Evolutionary conservation across 2,797 vertebrate genomes (phyloP), one percentile per base, ranked within the genome.

Genomic region (Cryptoprocta ferox): DNA sequence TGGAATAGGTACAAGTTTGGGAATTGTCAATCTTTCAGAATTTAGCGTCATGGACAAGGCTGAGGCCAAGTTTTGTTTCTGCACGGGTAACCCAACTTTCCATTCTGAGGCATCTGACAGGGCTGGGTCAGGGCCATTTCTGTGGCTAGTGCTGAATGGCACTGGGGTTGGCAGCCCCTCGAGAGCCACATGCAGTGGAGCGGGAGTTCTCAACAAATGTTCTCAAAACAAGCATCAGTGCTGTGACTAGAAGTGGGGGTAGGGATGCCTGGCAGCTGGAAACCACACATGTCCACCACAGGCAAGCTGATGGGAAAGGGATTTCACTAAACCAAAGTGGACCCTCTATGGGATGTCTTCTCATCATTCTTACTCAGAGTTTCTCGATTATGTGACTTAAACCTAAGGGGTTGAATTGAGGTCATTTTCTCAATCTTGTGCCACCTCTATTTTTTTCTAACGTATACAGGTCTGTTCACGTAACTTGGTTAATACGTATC

Each of bases 71-170:
- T 70, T 37, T 12, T 48, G 21, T 56, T 78, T 86, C 53, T 21
- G 26, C 68, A 50, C 0, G 13, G 18, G 68, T 19, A 66, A 79
- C 32, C 63, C 10, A 39, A 68, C 80, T 48, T 86, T 93, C 48
- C 91, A 0, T 73, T 56, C 48, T 15, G 39, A 81, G 68, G 56
- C 48, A 61, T 30, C 8, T 7, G 2, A 26, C 26, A 0, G 28
- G 66, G 37, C 71, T 92, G 84, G 71, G 79, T 39, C 68, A 19
- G 35, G 28, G 80, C 93, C 96, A 94, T 91, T 32, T 71, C 84
- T 84, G 97, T 45, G 78, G 91, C 75, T 63, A 19, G 16, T 8
- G 6, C 63, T 53, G 42, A 42, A 68, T 3, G 12, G 61, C 39
- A 13, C 4, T 26, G 63, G 65, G 73, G 39, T 5, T 92, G 87